A percentile compares a stretch with the other conserved stretches of the same genome.
Evolutionary conservation across 2,888 invertebrate species (phyloP).

Genomic region (Heteropelma amictum): DNA sequence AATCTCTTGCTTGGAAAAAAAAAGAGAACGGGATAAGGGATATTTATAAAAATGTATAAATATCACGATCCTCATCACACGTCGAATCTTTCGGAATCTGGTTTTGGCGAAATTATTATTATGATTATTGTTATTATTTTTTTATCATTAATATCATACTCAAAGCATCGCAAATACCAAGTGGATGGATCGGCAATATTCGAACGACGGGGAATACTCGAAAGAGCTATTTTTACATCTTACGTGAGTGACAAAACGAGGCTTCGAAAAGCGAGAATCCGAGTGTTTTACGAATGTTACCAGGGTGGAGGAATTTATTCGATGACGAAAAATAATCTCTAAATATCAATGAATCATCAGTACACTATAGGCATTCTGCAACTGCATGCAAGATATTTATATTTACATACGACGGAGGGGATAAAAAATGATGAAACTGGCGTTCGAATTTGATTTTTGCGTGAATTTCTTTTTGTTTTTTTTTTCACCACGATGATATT

Average conservation of each 20-base stretch:
- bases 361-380: slow-evolving; percentile 40
- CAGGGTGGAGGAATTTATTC: background rate
- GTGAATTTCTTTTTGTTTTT: background rate
- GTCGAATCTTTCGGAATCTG: too few species aligned
- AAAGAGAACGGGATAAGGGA: background rate
- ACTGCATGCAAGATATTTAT: slow-evolving; percentile 29
- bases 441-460: too few species aligned
- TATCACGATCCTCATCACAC: too few species aligned
- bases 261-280: slow-evolving; percentile 20
- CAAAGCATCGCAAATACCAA: slow-evolving; percentile 30
- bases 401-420: background rate
- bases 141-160: background rate
- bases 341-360: slow-evolving; percentile 11
- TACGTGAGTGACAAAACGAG: slow-evolving; percentile 11
- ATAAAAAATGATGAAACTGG: slow-evolving; percentile 16
- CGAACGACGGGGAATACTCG: background rate
- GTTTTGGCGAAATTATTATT: slow-evolving; percentile 12
- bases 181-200: slow-evolving; percentile 25
- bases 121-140: slow-evolving; percentile 29
- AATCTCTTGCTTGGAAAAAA: slow-evolving; percentile 25
- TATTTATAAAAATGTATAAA: too few species aligned
- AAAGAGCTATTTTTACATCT: background rate
- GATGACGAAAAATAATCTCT: background rate
- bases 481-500: background rate
- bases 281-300: background rate